A percentile compares a stretch with the other conserved stretches of the same genome.
These are phyloP conservation scores for Trachelus stipa DNA, from an alignment of 2,888 invertebrate species.

Conservation along the genomic window DNA sequence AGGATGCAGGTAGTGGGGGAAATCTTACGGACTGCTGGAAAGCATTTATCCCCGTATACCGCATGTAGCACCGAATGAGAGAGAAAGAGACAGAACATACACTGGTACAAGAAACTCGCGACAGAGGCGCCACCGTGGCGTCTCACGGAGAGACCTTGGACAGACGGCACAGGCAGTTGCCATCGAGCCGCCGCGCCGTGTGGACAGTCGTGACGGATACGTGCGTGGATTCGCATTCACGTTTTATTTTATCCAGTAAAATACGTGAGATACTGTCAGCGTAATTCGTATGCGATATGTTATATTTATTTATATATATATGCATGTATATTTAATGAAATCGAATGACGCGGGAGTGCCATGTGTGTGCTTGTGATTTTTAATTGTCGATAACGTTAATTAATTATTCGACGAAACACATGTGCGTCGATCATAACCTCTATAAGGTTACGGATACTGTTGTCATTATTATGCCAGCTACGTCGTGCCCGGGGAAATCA, in stretches of 20 bases:
- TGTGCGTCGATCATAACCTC: not conserved
- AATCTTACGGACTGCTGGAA: not conserved
- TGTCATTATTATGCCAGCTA: not conserved
- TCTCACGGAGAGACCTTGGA: not conserved
- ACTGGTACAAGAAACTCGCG: not conserved
- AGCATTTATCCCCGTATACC: not conserved
- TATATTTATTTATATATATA: not conserved
- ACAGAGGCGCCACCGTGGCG: not conserved
- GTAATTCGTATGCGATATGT: not conserved
- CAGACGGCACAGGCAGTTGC: not conserved
- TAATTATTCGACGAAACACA: not conserved
- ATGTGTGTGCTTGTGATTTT: not conserved
- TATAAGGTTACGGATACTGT: not conserved
- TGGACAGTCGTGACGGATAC: not conserved
- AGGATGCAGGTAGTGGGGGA: not conserved
- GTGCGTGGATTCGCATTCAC: not conserved
- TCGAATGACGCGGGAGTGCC: not conserved
- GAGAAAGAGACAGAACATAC: not conserved
- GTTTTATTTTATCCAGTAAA: not conserved
- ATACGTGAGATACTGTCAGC: not conserved
- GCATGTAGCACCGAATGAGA: not conserved
- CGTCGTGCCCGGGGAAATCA: slow-evolving; percentile 1
- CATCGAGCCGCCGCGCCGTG: not conserved
- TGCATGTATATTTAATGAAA: not conserved
- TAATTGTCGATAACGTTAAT: not conserved